Percentiles rank a stretch among this genome's conserved stretches.
phyloP scores from a whole-genome alignment of 2,888 invertebrate species.

The Calephelis perditalis region DNA sequence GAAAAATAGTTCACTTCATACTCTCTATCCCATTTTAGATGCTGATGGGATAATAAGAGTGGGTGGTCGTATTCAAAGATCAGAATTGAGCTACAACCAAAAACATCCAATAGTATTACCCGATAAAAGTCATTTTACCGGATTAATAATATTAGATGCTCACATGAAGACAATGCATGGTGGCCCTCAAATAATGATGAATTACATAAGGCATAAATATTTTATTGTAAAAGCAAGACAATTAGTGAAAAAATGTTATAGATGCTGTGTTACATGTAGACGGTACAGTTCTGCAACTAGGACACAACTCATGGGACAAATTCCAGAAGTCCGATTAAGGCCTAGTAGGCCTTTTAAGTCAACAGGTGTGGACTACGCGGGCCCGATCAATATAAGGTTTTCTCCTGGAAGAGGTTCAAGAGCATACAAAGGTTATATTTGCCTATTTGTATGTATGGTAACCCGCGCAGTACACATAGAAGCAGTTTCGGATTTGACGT shows the following conservation, averaged over 20 bases:
- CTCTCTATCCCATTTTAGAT: slow-evolving; percentile 4
- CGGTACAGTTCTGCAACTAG: slow-evolving; percentile 15
- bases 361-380: slow-evolving; percentile 31
- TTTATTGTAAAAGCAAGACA: slow-evolving; percentile 28
- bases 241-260: slow-evolving; percentile 17
- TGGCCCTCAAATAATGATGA: slow-evolving; percentile 30
- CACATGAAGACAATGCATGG: slow-evolving; percentile 32
- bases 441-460: slow-evolving; percentile 30
- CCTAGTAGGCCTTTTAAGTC: slow-evolving; percentile 28
- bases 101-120: slow-evolving; percentile 15
- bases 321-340: slow-evolving; percentile 29
- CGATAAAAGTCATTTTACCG: background rate
- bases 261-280: slow-evolving; percentile 25
- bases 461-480: slow-evolving; percentile 30
- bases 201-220: slow-evolving; percentile 27
- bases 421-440: slow-evolving; percentile 30
- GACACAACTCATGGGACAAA: slow-evolving; percentile 25
- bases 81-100: slow-evolving; percentile 14
- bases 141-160: slow-evolving; percentile 11
- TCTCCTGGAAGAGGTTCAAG: slow-evolving; percentile 28
- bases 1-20: background rate
- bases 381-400: slow-evolving; percentile 28
- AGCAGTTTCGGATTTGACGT: slow-evolving; percentile 29
- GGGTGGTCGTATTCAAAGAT: background rate
- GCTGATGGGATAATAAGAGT: background rate